Base-by-base conservation (phyloP, 2,113 vertebrate genomes). In the Lepus americanus region DNA sequence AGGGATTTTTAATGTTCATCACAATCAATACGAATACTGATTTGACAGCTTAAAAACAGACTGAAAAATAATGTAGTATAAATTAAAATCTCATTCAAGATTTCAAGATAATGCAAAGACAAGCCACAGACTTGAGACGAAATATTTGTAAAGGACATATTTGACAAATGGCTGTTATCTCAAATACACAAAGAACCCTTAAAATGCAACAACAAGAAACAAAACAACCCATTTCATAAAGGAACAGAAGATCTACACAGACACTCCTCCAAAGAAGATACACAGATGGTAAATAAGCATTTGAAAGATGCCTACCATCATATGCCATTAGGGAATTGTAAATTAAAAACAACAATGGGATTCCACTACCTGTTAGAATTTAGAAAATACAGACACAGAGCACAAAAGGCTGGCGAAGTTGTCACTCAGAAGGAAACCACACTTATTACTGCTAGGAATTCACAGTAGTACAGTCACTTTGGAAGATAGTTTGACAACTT, bases 101-200 rank as follows among this genome's bases (percentile, higher is more conserved):
- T 74, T 89, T 92, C 7, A 33, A 92, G n/a, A 86, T 13, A 93
- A 61, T 31, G 9, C 82, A 33, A 91, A 86, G 17, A 82, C 9
- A 89, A 63, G 9, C 7, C 31, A 78, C 5, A 61, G 9, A 51
- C 0, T 31, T 23, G 49, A 14, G 16, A 93, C 77, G 84, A 31
- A 79, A n/a, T 19, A 59, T 19, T 39, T 90, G 4, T 22, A 44
- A 77, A 87, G 49, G 20, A 25, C 55, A n/a, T 27, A 55, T 79
- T 9, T 69, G 25, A 64, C 63, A 86, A 25, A 86, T 11, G 4
- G 63, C 25, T 73, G 6, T 66, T 44, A 69, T 69, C 10, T 8
- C 44, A 59, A 74, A 78, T 20, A 91, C 5, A 53, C 4, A 55
- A 29, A 33, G 0, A 86, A 36, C 7, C 66, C 12, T 90, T 83